Conservation (phyloP, 2,113 vertebrate species). For the Tyrannus savana region DNA sequence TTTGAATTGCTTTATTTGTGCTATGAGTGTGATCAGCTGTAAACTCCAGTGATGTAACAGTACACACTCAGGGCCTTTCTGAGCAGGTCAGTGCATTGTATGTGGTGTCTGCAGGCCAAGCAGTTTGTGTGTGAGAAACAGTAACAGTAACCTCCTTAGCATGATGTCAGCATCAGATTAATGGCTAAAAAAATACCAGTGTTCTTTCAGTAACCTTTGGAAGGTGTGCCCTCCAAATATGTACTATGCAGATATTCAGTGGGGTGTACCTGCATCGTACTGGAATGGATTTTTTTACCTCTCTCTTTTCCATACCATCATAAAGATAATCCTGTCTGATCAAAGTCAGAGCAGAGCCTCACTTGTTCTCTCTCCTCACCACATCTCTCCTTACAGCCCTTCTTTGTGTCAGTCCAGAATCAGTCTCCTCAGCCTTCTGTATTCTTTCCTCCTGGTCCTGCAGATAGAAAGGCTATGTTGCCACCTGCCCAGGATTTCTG, state of each 20-base stretch:
- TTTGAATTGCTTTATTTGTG: background rate
- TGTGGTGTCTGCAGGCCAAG: background rate
- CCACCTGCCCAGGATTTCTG: background rate
- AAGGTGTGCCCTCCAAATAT: background rate
- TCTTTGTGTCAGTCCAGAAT: background rate
- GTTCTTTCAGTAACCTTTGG: background rate
- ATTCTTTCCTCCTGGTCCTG: background rate
- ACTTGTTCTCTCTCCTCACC: background rate
- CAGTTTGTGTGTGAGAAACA: background rate
- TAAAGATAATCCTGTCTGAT: background rate
- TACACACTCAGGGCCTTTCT: background rate
- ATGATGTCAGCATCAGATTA: background rate
- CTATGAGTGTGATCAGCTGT: background rate
- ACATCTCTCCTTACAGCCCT: background rate
- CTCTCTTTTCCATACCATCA: background rate
- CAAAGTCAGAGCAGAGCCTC: background rate
- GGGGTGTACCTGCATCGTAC: background rate
- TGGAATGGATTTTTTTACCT: background rate
- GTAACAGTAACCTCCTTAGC: background rate
- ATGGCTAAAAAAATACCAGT: background rate
- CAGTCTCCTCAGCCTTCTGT: background rate
- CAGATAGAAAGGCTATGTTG: background rate
- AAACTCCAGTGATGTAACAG: background rate
- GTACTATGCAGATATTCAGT: background rate
- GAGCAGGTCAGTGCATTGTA: background rate